Evolutionary conservation across 1,140 invertebrate species (phyloP).

Genomic region (Ctenoplectra terminalis): DNA sequence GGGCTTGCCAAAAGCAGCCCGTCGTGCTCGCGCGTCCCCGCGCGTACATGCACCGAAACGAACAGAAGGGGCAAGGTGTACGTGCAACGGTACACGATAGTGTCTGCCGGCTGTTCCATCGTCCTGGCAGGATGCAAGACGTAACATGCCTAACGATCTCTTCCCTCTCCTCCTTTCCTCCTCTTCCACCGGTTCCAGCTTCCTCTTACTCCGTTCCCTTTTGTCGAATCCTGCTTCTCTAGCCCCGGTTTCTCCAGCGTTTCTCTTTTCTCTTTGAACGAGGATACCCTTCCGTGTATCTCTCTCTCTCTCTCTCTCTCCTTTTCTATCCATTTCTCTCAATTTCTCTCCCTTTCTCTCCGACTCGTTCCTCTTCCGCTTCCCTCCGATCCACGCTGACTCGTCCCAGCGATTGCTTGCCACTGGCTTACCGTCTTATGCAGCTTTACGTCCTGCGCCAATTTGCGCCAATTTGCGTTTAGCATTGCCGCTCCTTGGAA

Average conservation of each 20-base stretch:
- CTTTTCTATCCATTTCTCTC: neutral
- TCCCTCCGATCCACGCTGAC: slow-evolving; percentile 61
- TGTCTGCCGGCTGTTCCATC: slow-evolving; percentile 77
- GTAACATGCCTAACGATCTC: slow-evolving; percentile 79
- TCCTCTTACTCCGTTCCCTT: slow-evolving; percentile 36
- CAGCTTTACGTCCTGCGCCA: slow-evolving; percentile 74
- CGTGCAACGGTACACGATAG: slow-evolving; percentile 74
- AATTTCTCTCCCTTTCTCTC: neutral
- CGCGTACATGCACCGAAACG: slow-evolving; percentile 68
- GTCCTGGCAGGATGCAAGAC: slow-evolving; percentile 78
- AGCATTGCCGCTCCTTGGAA: slow-evolving; percentile 76
- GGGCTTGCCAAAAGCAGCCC: slow-evolving; percentile 80
- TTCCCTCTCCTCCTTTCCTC: slow-evolving; percentile 35
- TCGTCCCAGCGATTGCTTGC: slow-evolving; percentile 81
- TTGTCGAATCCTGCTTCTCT: slow-evolving; percentile 45
- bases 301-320: neutral
- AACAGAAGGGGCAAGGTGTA: slow-evolving; percentile 70
- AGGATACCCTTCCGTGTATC: neutral
- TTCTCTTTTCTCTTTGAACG: slow-evolving; percentile 22
- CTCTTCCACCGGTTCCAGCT: slow-evolving; percentile 22
- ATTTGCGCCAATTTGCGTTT: slow-evolving; percentile 82
- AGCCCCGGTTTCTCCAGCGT: slow-evolving; percentile 10
- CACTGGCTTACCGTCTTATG: slow-evolving; percentile 79
- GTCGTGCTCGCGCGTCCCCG: slow-evolving; percentile 73
- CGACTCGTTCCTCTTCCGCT: slow-evolving; percentile 33